Evolutionary conservation across 1,140 invertebrate genomes (phyloP).

Genomic region (Asbolus verrucosus): DNA sequence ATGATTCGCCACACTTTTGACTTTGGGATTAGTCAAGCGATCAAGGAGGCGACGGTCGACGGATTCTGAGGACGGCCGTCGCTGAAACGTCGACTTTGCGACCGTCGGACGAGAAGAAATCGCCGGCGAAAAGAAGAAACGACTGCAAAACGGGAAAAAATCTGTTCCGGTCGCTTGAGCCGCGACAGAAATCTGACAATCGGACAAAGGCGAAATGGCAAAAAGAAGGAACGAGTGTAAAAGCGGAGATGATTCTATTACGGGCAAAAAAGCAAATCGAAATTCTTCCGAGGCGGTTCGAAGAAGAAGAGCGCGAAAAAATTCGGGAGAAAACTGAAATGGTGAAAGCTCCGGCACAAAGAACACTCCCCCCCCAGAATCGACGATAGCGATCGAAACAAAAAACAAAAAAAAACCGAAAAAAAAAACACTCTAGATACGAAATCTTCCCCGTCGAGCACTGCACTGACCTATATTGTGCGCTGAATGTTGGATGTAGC

Average conservation of each 20-base stretch:
- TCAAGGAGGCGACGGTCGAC: constrained; percentile 29
- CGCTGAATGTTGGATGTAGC: constrained; percentile 63
- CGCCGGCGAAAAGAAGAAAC: background rate
- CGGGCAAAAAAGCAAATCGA: too few species aligned
- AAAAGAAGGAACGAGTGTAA: too few species aligned
- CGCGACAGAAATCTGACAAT: too few species aligned
- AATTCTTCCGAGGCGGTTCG: too few species aligned
- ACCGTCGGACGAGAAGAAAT: background rate
- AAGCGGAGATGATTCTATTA: background rate
- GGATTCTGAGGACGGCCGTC: constrained; percentile 20
- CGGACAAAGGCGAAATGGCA: too few species aligned
- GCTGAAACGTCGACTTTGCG: background rate
- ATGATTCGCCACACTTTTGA: constrained; percentile 50
- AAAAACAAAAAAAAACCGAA: background rate
- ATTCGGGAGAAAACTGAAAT: too few species aligned
- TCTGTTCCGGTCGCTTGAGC: too few species aligned
- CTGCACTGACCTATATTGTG: constrained; percentile 65
- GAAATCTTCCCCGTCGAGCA: too few species aligned
- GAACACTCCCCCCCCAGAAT: background rate
- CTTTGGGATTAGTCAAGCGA: constrained; percentile 49
- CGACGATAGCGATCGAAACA: background rate
- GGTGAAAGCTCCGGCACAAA: too few species aligned
- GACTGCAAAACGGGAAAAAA: constrained; percentile 2
- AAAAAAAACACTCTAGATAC: too few species aligned
- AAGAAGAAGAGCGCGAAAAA: too few species aligned